Evolutionary conservation across 2,113 vertebrate species (phyloP), one percentile per base, ranked within the genome.

Genomic region (Mirza zaza): DNA sequence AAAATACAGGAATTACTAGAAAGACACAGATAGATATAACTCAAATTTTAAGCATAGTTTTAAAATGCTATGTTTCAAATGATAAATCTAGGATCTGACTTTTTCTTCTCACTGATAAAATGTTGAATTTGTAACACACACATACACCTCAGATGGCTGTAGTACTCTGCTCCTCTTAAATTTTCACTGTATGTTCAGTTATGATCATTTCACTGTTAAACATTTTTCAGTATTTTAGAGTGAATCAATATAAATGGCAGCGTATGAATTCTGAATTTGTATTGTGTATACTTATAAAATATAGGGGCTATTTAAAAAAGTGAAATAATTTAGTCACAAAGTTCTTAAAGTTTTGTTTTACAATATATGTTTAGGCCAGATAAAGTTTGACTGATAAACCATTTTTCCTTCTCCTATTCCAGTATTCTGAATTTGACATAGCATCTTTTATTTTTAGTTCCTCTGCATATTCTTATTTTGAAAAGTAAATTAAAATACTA

Each of bases 311-410:
- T 90, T 95, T 93, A 21, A 86, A 95, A 95, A 96, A 76, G 71
- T 80, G n/a, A 95, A 93, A 80, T 90, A 87, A 71, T 81, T 86
- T 42, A 81, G 39, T 95, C 75, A 95, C 50, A 92, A 1, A 39
- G 84, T 93, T 91, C 79, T 81, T 97, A 50, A 84, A 87, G 71
- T 94, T 97, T 94, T 97, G 48, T 92, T 94, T 92, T 81, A 85
- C 45, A 86, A 3, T 87, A 29, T 92, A 73, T 94, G 90, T 90
- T 96, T 77, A 94, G 34, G 85, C 23, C 50, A 96, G 94, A 67
- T 91, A 91, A 85, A 95, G n/a, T 82, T 79, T 92, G 87, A 95
- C 20, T 48, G 55, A 57, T 92, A 94, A 88, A 45, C 93, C 75
- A 84, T 36, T 93, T 92, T 92, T 94, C 95, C 71, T 92, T 79